Evolutionary conservation across 1,140 invertebrate genomes (phyloP).

Genomic region (Oncopodura yosiiana): DNA sequence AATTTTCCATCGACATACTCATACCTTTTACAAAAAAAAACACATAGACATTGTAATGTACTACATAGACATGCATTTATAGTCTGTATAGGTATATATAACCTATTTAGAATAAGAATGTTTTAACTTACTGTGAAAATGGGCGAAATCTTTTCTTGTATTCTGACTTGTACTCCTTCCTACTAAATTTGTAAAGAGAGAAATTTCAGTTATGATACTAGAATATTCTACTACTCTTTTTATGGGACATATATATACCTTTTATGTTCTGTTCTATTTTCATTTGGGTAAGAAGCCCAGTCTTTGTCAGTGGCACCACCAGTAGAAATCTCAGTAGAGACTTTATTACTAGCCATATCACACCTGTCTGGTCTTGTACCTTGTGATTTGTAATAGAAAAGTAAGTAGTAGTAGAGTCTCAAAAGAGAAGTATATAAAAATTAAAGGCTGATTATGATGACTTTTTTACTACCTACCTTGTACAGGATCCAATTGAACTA

Average conservation of each 20-base stretch:
- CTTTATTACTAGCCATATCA: not conserved
- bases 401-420: too few species aligned
- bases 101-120: too few species aligned
- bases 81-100: too few species aligned
- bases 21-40: too few species aligned
- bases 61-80: too few species aligned
- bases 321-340: not conserved
- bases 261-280: not conserved
- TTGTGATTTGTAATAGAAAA: too few species aligned
- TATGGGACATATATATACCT: not conserved
- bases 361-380: not conserved
- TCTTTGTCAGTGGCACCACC: not conserved
- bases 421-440: too few species aligned
- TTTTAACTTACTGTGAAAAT: constrained; percentile 65
- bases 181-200: constrained; percentile 17
- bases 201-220: not conserved
- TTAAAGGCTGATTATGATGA: constrained; percentile 19
- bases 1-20: constrained; percentile 64
- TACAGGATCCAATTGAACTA: too few species aligned
- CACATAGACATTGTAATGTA: too few species aligned
- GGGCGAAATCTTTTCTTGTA: constrained; percentile 71
- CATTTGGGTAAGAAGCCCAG: not conserved
- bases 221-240: not conserved
- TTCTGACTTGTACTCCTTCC: constrained; percentile 52
- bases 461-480: too few species aligned